Conservation (phyloP, 1,140 invertebrate species). For the Saccostrea cuccullata region DNA sequence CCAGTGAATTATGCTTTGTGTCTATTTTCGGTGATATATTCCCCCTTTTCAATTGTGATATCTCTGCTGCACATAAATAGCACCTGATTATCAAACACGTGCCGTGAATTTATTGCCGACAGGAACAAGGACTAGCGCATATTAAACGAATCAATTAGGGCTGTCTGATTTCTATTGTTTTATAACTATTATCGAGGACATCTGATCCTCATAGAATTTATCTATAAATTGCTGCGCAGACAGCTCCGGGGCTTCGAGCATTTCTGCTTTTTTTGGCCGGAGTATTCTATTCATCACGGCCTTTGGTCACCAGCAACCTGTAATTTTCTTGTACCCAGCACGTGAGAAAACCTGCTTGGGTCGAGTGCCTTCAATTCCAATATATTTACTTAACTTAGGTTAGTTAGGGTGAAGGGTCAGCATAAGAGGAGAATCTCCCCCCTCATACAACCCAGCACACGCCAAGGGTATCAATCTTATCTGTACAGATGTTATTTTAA, state of each 20-base stretch:
- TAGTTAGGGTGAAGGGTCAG: slow-evolving; percentile 13
- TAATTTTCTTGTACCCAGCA: slow-evolving; percentile 28
- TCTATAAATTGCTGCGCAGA: neutral
- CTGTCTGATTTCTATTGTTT: neutral
- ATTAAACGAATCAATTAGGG: slow-evolving; percentile 32
- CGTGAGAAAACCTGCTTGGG: slow-evolving; percentile 24
- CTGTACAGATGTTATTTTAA: slow-evolving; percentile 38
- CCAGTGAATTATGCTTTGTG: too few relatives aligned
- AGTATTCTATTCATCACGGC: slow-evolving; percentile 3
- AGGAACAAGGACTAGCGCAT: neutral
- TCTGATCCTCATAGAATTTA: slow-evolving; percentile 5
- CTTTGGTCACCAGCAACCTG: slow-evolving; percentile 30
- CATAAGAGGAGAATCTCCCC: neutral
- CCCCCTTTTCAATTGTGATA: neutral
- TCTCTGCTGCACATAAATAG: neutral
- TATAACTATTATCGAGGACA: slow-evolving; percentile 3
- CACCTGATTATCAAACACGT: slow-evolving; percentile 13
- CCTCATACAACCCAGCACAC: slow-evolving; percentile 10
- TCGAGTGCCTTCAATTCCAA: neutral
- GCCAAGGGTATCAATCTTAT: slow-evolving; percentile 17
- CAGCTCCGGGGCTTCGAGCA: neutral
- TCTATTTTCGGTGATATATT: neutral
- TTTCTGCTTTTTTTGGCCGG: slow-evolving; percentile 25
- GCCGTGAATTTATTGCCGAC: slow-evolving; percentile 3
- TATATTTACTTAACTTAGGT: slow-evolving; percentile 34